phyloP scores from a whole-genome alignment of 1,140 invertebrate genomes.

The Drosophila sechellia region DNA sequence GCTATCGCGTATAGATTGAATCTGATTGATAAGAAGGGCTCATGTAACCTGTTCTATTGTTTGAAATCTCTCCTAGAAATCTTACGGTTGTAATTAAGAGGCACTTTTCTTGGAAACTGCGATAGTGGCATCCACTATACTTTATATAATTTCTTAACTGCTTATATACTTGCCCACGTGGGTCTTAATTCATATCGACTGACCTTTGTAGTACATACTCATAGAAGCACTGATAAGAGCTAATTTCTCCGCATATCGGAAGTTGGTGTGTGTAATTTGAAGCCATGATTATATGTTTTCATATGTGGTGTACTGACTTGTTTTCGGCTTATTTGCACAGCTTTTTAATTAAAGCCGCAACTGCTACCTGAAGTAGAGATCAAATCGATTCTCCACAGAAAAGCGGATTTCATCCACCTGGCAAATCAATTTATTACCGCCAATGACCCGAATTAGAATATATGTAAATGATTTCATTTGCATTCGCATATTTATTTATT shows the following conservation, averaged over 20 bases:
- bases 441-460: constrained; percentile 7
- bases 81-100: neutral
- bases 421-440: constrained; percentile 18
- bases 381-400: neutral
- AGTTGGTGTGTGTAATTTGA: constrained; percentile 5
- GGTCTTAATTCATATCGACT: neutral
- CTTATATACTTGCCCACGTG: neutral
- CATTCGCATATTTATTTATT: neutral
- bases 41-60: neutral
- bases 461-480: constrained; percentile 5
- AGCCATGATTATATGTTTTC: constrained; percentile 11
- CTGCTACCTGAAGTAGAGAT: constrained; percentile 2
- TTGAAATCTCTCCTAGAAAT: constrained; percentile 9
- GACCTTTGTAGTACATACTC: neutral
- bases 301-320: neutral
- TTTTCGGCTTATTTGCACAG: constrained; percentile 9
- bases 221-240: constrained; percentile 8
- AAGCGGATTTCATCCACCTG: neutral
- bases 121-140: too few relatives aligned
- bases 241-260: constrained; percentile 10
- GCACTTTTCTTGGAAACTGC: too few relatives aligned
- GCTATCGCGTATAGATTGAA: constrained; percentile 3
- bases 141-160: too few relatives aligned
- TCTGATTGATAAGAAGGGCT: constrained; percentile 2
- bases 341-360: constrained; percentile 10